Evolutionary conservation across 92 coral and sea anemone genomes (phyloP).

Genomic region (Heteractis magnifica): DNA sequence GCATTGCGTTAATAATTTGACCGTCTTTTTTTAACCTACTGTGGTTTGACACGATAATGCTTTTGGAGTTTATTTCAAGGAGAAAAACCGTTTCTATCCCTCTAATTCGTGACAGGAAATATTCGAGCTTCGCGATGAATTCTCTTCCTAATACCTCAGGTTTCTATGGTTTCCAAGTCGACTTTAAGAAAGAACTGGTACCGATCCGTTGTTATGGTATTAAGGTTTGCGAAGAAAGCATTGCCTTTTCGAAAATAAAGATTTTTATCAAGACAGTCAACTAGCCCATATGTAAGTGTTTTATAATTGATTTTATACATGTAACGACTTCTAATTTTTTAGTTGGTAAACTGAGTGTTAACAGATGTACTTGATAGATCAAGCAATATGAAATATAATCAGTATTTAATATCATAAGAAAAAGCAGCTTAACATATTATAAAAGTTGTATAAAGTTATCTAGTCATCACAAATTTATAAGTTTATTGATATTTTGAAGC

Average conservation of each 20-base stretch:
- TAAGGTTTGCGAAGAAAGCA: constrained; percentile 19
- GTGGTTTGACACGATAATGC: not conserved
- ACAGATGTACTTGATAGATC: too few species aligned
- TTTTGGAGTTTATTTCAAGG: not conserved
- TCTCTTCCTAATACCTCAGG: constrained; percentile 24
- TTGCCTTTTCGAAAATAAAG: not conserved
- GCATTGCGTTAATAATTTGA: too few species aligned
- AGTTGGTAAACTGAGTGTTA: too few species aligned
- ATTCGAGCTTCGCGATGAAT: not conserved
- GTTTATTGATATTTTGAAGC: too few species aligned
- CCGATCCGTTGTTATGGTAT: constrained; percentile 8
- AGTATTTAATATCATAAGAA: too few species aligned
- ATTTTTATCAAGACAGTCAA: not conserved
- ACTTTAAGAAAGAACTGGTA: constrained; percentile 8
- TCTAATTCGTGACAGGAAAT: constrained; percentile 1
- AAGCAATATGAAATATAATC: too few species aligned
- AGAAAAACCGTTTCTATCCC: not conserved
- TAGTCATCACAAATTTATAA: too few species aligned
- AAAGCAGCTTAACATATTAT: too few species aligned
- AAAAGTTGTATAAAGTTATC: too few species aligned
- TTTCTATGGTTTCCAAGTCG: not conserved
- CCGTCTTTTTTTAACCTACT: too few species aligned
- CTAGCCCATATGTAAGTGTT: not conserved
- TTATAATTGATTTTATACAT: not conserved
- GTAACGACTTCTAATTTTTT: too few species aligned